These are phyloP conservation scores for Acanthoscelides obtectus DNA, from an alignment of 2,888 invertebrate genomes.

Conservation along the genomic window DNA sequence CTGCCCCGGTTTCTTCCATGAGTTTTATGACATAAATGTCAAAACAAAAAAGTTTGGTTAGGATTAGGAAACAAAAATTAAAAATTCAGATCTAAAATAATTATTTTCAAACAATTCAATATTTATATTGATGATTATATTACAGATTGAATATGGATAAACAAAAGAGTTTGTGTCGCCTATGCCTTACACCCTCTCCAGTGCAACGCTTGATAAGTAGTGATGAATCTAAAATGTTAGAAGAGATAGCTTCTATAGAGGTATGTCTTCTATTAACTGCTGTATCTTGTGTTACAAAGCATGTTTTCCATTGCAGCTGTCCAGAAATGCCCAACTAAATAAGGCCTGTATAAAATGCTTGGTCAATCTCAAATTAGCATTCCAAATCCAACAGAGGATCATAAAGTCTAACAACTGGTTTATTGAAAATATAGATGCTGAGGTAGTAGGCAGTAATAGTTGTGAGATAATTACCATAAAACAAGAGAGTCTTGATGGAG, in stretches of 20 bases:
- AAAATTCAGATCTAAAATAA: too few relatives aligned
- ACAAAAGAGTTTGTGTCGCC: not conserved
- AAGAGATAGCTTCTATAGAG: not conserved
- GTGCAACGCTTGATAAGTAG: not conserved
- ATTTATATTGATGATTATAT: too few relatives aligned
- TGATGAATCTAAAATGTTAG: not conserved
- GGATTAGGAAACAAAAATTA: too few relatives aligned
- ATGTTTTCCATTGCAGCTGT: not conserved
- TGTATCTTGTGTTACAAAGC: not conserved
- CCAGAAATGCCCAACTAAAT: not conserved
- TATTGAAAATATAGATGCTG: conserved; percentile 1
- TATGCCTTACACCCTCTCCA: not conserved
- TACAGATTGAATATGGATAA: not conserved
- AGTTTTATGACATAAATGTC: too few relatives aligned
- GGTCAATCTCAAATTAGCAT: conserved; percentile 1
- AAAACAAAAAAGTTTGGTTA: too few relatives aligned
- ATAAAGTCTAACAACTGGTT: not conserved
- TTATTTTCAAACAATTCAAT: too few relatives aligned
- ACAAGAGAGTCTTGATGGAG: not conserved
- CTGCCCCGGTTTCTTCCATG: too few relatives aligned
- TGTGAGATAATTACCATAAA: not conserved
- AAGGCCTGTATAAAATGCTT: not conserved
- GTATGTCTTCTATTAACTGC: not conserved
- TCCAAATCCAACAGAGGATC: not conserved
- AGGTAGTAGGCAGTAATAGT: not conserved